These are phyloP conservation scores for Pyrgus malvae DNA, from an alignment of 2,888 invertebrate species.

Conservation along the genomic window DNA sequence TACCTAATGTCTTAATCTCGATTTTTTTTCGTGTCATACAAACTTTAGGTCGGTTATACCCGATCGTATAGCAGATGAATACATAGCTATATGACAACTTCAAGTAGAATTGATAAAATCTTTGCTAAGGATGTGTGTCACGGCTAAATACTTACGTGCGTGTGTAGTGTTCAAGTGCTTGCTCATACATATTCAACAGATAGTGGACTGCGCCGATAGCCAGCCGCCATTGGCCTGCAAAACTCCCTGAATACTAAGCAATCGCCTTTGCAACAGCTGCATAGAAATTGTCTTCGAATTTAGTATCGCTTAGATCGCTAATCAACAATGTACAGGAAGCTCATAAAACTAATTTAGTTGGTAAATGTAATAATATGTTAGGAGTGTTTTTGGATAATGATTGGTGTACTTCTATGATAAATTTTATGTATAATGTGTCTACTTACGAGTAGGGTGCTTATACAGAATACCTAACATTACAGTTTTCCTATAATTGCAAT, in stretches of 20 bases:
- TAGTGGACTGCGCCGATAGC: slow-evolving; percentile 54
- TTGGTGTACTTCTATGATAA: background rate
- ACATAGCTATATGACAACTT: slow-evolving; percentile 31
- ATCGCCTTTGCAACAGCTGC: slow-evolving; percentile 61
- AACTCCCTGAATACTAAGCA: slow-evolving; percentile 70
- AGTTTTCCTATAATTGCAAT: too few species aligned
- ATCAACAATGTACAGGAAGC: slow-evolving; percentile 40
- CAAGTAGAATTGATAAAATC: slow-evolving; percentile 42
- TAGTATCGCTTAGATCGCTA: slow-evolving; percentile 53
- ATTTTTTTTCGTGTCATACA: background rate
- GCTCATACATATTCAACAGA: slow-evolving; percentile 73
- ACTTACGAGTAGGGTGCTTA: too few species aligned
- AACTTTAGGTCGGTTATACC: background rate
- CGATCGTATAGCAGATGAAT: slow-evolving; percentile 14
- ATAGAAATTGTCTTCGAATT: slow-evolving; percentile 66
- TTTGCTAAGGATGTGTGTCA: slow-evolving; percentile 67
- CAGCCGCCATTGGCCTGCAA: slow-evolving; percentile 65
- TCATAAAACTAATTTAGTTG: slow-evolving; percentile 30
- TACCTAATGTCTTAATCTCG: too few species aligned
- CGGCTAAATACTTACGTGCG: slow-evolving; percentile 61
- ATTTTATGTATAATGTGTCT: too few species aligned
- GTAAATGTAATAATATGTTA: background rate
- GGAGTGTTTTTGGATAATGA: background rate
- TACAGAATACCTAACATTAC: too few species aligned
- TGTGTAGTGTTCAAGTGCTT: slow-evolving; percentile 54